Percentiles rank a stretch among this genome's conserved stretches.
Evolutionary conservation across 2,888 invertebrate species (phyloP).

Genomic region (Folsomia manolachei): DNA sequence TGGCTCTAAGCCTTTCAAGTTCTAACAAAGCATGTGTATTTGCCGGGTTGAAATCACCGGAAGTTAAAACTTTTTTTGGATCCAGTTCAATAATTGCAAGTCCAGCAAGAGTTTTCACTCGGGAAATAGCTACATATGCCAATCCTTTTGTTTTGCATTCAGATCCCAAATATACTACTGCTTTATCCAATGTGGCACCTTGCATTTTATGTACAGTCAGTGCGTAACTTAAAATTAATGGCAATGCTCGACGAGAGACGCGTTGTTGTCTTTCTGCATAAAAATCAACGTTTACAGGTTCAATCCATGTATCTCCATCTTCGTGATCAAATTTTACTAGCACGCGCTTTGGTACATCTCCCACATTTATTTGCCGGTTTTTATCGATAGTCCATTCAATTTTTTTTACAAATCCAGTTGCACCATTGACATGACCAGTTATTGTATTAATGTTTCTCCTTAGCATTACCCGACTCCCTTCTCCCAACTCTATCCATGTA

Average conservation of each 20-base stretch:
- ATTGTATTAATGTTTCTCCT: conserved; percentile 13
- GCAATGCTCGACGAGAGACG: not conserved
- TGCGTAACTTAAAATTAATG: conserved; percentile 4
- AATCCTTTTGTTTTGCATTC: not conserved
- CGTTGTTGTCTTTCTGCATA: not conserved
- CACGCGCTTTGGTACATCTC: not conserved
- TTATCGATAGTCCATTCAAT: not conserved
- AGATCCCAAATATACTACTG: not conserved
- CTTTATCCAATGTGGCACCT: not conserved
- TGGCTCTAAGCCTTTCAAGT: not conserved
- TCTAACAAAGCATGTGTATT: not conserved
- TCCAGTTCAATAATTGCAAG: conserved; percentile 8
- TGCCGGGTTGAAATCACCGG: not conserved
- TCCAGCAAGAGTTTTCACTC: conserved; percentile 7
- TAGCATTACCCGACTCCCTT: conserved; percentile 16
- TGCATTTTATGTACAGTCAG: conserved; percentile 10
- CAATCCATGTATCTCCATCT: not conserved
- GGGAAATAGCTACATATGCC: not conserved
- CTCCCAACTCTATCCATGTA: not conserved
- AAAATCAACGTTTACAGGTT: not conserved
- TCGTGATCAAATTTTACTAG: not conserved
- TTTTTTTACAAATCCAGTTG: not conserved
- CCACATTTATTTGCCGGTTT: not conserved
- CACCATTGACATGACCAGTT: conserved; percentile 10
- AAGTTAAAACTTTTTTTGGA: conserved; percentile 5